Base-by-base conservation (phyloP, 2,888 invertebrate genomes). In the Scaptomyza reducta region DNA sequence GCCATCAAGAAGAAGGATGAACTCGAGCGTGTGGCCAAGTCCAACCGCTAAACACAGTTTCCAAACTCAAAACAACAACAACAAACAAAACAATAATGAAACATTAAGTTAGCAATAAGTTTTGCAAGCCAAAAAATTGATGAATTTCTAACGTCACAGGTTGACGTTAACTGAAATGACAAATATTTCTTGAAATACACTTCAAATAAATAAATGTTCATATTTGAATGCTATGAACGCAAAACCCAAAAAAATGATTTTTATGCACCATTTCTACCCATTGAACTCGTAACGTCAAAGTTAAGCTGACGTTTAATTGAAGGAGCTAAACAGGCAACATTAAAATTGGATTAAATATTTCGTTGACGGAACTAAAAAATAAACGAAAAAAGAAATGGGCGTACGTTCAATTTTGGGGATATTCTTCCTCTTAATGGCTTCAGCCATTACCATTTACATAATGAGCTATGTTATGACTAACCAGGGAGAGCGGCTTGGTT, bases 1-100 rank as follows among this genome's bases (percentile, higher is more conserved):
- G 99, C 99, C 82, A 99, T 99, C 93, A 99, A 99, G 94, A 99
- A 99, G 95, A 99, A 99, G 93, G 99, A 99, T 92, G 99, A 99
- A 94, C 94, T 99, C 92, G 99, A 99, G 93, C 97, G 99, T 94
- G 99, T 99, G 87, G 99, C 99, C 91, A 99, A 99, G 93, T 99
- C 99, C 92, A 99, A 99, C 95, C 97, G 99, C 96, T 99, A 99
- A 97, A 16, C n/a, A 3, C 10, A 1, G 22, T 33, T 22, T 50
- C 10, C n/a, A 35, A 42, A 18, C 6, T 16, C 16, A 16, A 40
- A n/a, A 55, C 22, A 9, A 38, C 7, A 40, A 7, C 25, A 16
- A 10, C 13, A 50, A 55, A 44, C 54, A 55, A 56, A 41, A 53
- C 13, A 31, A 45, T 38, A 40, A 45, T 38, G 7, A 9, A 14